Evolutionary conservation across 1,140 invertebrate genomes (phyloP), one percentile per base, ranked within the genome.

Genomic region (Trachymyrmex septentrionalis): DNA sequence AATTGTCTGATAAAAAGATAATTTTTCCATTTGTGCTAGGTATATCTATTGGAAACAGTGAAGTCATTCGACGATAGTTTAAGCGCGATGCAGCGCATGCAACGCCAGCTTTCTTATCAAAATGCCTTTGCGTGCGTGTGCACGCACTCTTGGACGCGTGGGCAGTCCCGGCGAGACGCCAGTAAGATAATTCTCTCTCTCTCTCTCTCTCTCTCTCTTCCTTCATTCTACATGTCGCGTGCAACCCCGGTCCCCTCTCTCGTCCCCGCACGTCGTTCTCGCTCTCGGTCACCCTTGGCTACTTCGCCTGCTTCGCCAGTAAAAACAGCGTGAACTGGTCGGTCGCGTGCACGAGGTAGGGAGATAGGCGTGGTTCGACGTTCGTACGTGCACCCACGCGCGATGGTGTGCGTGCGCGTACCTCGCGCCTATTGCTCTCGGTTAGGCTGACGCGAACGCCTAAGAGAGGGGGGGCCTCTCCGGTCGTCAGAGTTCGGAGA

Each of bases 301-400:
- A 86, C 76, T 85, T 78, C 72, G 87, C 90, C 88, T 80, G 85
- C 76, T 85, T 78, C 72, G 87, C 90, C 85, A 75, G 87, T 91
- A 91, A 91, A 91, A 91, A 91, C 82, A 87, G 87, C 90, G 87
- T 82, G 90, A 91, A 84, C 90, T 89, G 82, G 90, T 64, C 88
- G 82, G 90, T 89, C 88, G 87, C 86, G 90, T 81, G 89, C 85
- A 86, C 67, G 27, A 64, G 61, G 90, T 91, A 92, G 92, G 92
- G 89, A 87, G 91, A 91, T 93, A 91, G 93, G 93, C 93, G 93
- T 94, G 93, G 92, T 92, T 85, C 86, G 34, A 53, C 59, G 69
- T 72, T 19, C 87, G 76, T 91, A 88, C 86, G 87, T 88, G 80
- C 80, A 85, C 85, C 87, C 61, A 85, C 76, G 77, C 87, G 78